Conservation (phyloP, 92 coral and sea anemone genomes). For the Phenganax subtilis region DNA sequence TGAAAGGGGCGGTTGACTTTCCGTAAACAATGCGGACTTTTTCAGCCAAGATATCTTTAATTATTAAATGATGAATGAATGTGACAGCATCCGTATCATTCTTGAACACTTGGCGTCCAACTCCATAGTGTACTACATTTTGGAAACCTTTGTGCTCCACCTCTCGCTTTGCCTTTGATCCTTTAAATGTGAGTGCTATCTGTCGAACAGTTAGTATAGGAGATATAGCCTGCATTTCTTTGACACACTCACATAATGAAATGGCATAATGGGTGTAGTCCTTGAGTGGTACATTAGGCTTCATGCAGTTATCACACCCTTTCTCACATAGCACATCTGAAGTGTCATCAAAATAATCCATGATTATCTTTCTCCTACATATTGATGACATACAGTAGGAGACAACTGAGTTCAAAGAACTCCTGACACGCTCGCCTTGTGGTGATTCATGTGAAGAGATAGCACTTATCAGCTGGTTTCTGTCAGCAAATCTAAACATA, state of each 20-base stretch:
- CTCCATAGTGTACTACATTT: not conserved
- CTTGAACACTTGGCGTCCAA: not conserved
- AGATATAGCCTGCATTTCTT: not conserved
- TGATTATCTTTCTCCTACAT: not conserved
- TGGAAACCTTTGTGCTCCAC: not conserved
- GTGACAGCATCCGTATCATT: not conserved
- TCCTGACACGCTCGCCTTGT: not conserved
- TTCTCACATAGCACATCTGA: not conserved
- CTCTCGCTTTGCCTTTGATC: not conserved
- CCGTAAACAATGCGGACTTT: not conserved
- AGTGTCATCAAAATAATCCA: not conserved
- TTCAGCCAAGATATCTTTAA: not conserved
- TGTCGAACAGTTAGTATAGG: not conserved
- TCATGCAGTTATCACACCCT: constrained; percentile 3
- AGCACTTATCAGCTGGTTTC: not conserved
- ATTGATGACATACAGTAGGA: not conserved
- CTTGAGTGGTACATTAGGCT: not conserved
- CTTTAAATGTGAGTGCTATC: not conserved
- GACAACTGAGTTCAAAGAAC: not conserved
- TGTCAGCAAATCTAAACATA: constrained; percentile 10
- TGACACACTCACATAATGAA: not conserved
- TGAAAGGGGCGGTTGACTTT: not conserved
- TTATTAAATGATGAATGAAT: not conserved
- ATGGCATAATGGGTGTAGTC: not conserved
- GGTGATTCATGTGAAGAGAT: not conserved